Evolutionary conservation across 2,888 invertebrate species (phyloP), one percentile per base, ranked within the genome.

Genomic region (Tuberolachnus salignus): DNA sequence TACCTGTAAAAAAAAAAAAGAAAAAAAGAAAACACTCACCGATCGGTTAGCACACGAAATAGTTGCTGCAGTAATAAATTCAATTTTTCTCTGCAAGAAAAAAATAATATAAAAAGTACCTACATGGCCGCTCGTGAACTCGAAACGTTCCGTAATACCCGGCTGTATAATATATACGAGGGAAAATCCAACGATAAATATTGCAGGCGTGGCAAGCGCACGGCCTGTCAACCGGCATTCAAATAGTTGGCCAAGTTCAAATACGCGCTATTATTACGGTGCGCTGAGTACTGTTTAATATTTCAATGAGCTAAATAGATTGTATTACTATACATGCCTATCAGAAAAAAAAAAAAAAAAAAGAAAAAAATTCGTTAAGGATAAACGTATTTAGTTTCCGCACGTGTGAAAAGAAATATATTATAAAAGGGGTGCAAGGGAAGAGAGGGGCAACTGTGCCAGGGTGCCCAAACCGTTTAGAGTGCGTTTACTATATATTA

Each of bases 181-280:
- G 23, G 10, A 67, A 61, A 61, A 42, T 34, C 61, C 61, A 67
- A 67, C 49, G 67, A 67, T 67, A 67, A 46, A 67, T 67, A 67
- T 26, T 16, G 1, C 49, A 67, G 49, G 67, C 49, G 26, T 67
- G 49, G 49, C 49, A 34, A 67, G 26, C n/a, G 49, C 26, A 6
- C 16, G 49, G 26, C 49, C 67, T 51, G 67, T 53, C 67, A 53
- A 69, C 34, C 19, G 19, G 13, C 26, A 34, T 69, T 19, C 67
- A 69, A 53, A 34, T 34, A 69, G 51, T 53, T 19, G 14, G 34
- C 34, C n/a, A 51, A 69, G 67, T 69, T 53, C 34, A 69, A 53
- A 69, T 69, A 53, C n/a, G 51, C 23, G 19, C 1, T 9, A 19
- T 16, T 46, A 14, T 14, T 14, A 11, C 34, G 6, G 6, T 6